Base-by-base conservation (phyloP, 2,113 vertebrate species). In the Eulacestoma nigropectus region DNA sequence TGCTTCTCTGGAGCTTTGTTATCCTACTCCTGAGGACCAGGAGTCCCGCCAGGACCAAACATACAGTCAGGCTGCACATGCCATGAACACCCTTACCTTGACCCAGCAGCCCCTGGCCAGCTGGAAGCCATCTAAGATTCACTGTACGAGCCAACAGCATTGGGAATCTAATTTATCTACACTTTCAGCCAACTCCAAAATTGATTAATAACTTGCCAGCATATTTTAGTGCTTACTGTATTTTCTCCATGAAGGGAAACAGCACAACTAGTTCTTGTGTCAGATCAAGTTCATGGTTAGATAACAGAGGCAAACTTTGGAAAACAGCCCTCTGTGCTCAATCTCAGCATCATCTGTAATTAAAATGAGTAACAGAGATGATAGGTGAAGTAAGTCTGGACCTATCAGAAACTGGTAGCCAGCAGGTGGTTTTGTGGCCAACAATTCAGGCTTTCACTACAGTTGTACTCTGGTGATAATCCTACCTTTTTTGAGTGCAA, bases 71-170 rank as follows among this genome's bases (percentile, higher is more conserved):
- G 41, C 29, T 47, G 41, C 46, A 11, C 1, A 1, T 79, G 41
- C 42, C 13, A 7, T 30, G n/a, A n/a, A 22, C 67, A 62, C 13
- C 8, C 32, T 47, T 26, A 7, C 21, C 39, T 18, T 37, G 13
- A 23, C 16, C 47, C 4, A 1, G 37, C 47, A 84, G 57, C 17
- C 27, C 23, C n/a, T 4, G 2, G 14, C 53, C 79, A 52, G 55
- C 39, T 5, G 5, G 70, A 20, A 84, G 18, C 33, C 6, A 6
- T 33, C 26, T 37, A 90, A 11, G 13, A 16, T 44, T 84, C 74
- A 23, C 25, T 53, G 21, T 23, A 11, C 0, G 0, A 82, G 41
- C 41, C 6, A 4, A 37, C n/a, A 39, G n/a, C 6, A 46, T 14
- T 4, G 5, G 67, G 27, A 62, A 47, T 67, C 33, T 13, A 30